Evolutionary conservation across 2,113 vertebrate species (phyloP).

Genomic region (Malurus alboscapulatus): DNA sequence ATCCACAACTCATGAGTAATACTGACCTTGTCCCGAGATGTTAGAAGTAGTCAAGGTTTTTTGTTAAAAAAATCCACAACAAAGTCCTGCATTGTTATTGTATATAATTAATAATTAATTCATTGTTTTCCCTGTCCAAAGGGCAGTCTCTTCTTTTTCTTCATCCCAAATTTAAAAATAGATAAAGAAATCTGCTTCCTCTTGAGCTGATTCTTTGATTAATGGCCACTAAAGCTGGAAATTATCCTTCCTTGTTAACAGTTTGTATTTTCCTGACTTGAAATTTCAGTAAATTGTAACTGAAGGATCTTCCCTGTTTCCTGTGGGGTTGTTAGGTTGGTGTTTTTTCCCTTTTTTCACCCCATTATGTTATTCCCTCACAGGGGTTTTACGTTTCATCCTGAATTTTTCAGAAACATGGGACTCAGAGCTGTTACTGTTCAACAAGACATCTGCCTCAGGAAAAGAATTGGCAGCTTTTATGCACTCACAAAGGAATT

Average conservation of each 20-base stretch:
- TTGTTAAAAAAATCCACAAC: background rate
- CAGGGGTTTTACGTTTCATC: background rate
- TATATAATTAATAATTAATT: background rate
- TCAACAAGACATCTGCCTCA: slow-evolving; percentile 32
- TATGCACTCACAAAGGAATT: slow-evolving; percentile 16
- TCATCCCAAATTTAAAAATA: background rate
- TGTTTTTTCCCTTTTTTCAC: background rate
- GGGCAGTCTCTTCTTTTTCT: background rate
- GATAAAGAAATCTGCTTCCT: background rate
- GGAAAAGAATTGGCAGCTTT: slow-evolving; percentile 53
- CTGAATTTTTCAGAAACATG: slow-evolving; percentile 1
- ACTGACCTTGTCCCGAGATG: background rate
- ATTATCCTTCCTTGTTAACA: background rate
- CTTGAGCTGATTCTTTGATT: background rate
- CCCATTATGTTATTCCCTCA: background rate
- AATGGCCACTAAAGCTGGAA: background rate
- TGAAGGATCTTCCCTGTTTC: background rate
- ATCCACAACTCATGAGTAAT: background rate
- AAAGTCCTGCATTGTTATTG: background rate
- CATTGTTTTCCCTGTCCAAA: background rate
- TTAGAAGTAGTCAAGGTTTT: background rate
- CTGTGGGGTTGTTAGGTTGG: background rate
- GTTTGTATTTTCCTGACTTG: background rate
- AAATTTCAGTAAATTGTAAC: background rate
- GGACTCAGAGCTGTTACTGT: background rate